Evolutionary conservation across 2,888 invertebrate species (phyloP), one percentile per base, ranked within the genome.

Genomic region (Cordylochernes scorpioides): DNA sequence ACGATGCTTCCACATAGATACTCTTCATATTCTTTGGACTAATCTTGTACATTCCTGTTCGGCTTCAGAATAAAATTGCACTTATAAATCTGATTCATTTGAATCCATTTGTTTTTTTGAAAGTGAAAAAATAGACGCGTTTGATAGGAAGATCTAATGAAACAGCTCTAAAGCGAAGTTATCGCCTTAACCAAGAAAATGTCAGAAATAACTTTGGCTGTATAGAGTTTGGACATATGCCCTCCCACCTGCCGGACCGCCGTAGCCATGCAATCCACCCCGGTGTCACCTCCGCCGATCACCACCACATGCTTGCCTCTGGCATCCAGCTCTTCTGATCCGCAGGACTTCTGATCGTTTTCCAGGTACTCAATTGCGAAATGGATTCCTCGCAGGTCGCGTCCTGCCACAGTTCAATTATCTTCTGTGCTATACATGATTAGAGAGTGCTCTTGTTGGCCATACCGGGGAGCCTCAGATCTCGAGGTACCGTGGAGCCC

Each of bases 291-390:
- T 12, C 75, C 75, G 2, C 75, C 75, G 41, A 97, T 82, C 30
- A 97, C 68, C 33, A 97, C 67, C n/a, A 97, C 86, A 49, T 88
- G 64, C 54, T 86, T 91, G 48, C 74, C 82, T 51, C 78, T 72
- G 9, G 94, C 94, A 27, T 32, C 30, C 51, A 48, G 41, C 9
- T 19, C 13, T n/a, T 48, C 45, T 42, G 59, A 59, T 8, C 78
- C 78, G 54, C 72, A 62, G 52, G 88, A 84, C 60, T 88, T 82
- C 58, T 97, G 97, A 71, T 86, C 88, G 34, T 68, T 70, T 55
- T 94, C 86, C 30, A 97, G 63, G 60, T 86, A 97, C 51, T 77
- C 80, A 73, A 97, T 94, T 4, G 97, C 97, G 58, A 74, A 97
- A 58, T 91, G 74, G 44, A 97, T 84, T 35, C 94, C 94, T 44